Percentiles rank a stretch among this genome's conserved stretches.
Conservation (phyloP, 2,888 invertebrate genomes). For the Acanthosepion lycidas region DNA sequence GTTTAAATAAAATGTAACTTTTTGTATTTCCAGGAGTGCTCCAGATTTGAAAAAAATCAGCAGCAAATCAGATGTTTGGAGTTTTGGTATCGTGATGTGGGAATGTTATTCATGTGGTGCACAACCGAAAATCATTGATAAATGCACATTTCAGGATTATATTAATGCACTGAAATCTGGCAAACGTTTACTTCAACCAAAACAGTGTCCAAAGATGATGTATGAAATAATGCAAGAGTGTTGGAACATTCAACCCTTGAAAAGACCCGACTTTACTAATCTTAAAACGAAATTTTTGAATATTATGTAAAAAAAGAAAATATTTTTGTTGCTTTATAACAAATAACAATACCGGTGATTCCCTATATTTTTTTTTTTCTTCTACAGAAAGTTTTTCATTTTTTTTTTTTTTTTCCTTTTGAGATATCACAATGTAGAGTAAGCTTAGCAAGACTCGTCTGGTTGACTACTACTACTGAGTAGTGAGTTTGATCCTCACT, state of each 20-base stretch:
- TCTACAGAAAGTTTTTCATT: no score
- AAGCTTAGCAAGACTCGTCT: no score
- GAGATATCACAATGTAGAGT: no score
- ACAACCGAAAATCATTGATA: background rate
- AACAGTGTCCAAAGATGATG: background rate
- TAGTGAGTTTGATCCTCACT: no score
- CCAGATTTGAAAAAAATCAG: background rate
- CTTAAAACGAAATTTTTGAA: background rate
- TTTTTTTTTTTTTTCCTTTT: no score
- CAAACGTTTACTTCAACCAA: background rate
- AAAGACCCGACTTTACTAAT: background rate
- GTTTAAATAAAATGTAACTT: background rate
- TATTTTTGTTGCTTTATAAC: no score
- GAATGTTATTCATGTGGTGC: background rate
- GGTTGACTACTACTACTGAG: no score
- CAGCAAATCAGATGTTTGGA: slow-evolving; percentile 40
- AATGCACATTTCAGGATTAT: background rate
- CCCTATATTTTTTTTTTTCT: no score
- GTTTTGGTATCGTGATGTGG: slow-evolving; percentile 37
- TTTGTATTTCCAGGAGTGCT: background rate
- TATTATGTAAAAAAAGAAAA: background rate
- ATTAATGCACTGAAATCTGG: background rate
- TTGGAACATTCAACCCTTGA: background rate
- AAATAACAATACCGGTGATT: no score
- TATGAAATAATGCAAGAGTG: background rate